Evolutionary conservation across 2,888 invertebrate genomes (phyloP).

Genomic region (Drosophila limbata): DNA sequence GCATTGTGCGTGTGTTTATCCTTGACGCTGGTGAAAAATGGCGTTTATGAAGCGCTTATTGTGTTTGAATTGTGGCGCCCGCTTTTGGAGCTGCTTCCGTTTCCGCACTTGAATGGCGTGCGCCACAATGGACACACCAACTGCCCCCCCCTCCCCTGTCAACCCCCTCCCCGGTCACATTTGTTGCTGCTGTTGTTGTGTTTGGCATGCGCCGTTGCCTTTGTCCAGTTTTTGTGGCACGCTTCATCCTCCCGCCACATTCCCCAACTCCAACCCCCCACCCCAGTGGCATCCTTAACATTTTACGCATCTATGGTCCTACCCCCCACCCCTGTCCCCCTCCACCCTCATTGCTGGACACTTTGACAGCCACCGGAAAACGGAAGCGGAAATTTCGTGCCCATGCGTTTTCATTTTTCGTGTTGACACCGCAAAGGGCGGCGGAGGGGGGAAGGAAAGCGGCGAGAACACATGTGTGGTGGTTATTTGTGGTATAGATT

Average conservation of each 20-base stretch:
- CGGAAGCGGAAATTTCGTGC: conserved; percentile 80
- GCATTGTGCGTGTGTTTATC: conserved; percentile 63
- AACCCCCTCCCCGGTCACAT: not conserved
- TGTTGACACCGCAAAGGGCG: conserved; percentile 37
- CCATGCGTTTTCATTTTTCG: conserved; percentile 80
- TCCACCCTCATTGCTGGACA: conserved; percentile 31
- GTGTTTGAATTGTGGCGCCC: conserved; percentile 73
- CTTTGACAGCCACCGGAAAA: conserved; percentile 75
- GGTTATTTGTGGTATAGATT: conserved; percentile 38
- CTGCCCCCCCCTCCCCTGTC: not conserved
- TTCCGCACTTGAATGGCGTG: conserved; percentile 79
- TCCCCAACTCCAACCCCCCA: conserved; percentile 9
- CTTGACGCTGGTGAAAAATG: conserved; percentile 74
- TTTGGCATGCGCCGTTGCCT: conserved; percentile 66
- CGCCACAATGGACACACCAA: conserved; percentile 64
- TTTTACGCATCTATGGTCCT: conserved; percentile 66
- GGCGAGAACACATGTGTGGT: conserved; percentile 37
- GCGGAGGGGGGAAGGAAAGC: not conserved
- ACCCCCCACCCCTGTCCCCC: not conserved
- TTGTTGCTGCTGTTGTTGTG: conserved; percentile 30
- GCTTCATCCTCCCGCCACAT: conserved; percentile 15
- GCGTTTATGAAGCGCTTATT: conserved; percentile 81
- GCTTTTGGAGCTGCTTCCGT: conserved; percentile 67
- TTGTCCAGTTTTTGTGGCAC: conserved; percentile 72
- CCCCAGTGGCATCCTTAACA: conserved; percentile 64